phyloP scores from a whole-genome alignment of 2,113 vertebrate species.

The Raja brachyura region DNA sequence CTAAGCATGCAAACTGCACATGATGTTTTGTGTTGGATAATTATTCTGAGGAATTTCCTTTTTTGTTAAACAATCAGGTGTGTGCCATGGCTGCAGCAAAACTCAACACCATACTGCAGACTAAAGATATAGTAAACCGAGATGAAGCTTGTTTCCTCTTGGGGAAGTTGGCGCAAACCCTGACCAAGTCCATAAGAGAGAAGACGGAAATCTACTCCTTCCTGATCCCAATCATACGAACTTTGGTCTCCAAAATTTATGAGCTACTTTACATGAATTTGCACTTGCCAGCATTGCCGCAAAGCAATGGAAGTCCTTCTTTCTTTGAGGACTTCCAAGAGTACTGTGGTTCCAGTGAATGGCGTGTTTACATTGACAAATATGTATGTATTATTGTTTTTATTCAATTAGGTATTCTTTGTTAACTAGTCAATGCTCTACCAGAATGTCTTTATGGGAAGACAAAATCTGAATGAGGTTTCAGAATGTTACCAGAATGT shows the following conservation, averaged over 20 bases:
- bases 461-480: background rate
- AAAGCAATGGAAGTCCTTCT: constrained; percentile 83
- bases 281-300: constrained; percentile 85
- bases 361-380: constrained; percentile 94
- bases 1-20: background rate
- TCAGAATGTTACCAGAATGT: too few relatives aligned
- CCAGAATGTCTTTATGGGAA: background rate
- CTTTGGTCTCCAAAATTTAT: constrained; percentile 84
- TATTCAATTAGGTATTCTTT: background rate
- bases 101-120: constrained; percentile 89
- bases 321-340: constrained; percentile 96
- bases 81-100: constrained; percentile 92
- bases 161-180: constrained; percentile 80
- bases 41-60: background rate
- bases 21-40: background rate
- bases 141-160: constrained; percentile 88
- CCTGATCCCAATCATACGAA: constrained; percentile 84
- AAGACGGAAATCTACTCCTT: constrained; percentile 82
- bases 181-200: constrained; percentile 74
- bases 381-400: constrained; percentile 67
- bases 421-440: background rate
- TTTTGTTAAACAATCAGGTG: constrained; percentile 56
- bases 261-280: constrained; percentile 92
- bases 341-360: constrained; percentile 83
- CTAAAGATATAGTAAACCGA: constrained; percentile 82